Evolutionary conservation across 2,797 vertebrate genomes (phyloP).

Genomic region (Falco cherrug): DNA sequence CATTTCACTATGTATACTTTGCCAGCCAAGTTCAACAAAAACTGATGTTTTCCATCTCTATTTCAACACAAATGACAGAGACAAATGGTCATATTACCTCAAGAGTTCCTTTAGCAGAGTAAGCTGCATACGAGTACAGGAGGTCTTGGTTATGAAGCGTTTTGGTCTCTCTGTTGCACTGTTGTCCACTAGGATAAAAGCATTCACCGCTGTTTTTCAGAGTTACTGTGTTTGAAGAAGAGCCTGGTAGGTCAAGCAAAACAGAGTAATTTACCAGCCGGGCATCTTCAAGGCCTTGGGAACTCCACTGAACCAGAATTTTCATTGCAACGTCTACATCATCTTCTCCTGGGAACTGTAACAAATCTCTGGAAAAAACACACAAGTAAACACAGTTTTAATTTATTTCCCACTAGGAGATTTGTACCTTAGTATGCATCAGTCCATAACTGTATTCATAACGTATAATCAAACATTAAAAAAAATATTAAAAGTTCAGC

Average conservation of each 20-base stretch:
- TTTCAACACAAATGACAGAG: slow-evolving; percentile 72
- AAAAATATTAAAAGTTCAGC: no score
- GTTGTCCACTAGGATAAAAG: slow-evolving; percentile 86
- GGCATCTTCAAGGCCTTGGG: slow-evolving; percentile 87
- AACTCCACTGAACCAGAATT: slow-evolving; percentile 86
- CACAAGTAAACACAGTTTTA: background rate
- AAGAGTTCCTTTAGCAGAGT: slow-evolving; percentile 89
- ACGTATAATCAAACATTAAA: background rate
- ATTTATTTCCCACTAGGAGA: background rate
- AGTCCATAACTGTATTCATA: background rate
- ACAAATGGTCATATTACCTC: slow-evolving; percentile 83
- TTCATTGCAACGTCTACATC: slow-evolving; percentile 79
- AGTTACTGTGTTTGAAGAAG: slow-evolving; percentile 84
- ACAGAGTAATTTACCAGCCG: slow-evolving; percentile 88
- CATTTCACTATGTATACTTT: background rate
- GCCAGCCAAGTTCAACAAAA: slow-evolving; percentile 45
- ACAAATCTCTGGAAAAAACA: slow-evolving; percentile 77
- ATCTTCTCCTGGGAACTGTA: slow-evolving; percentile 73
- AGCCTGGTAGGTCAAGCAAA: slow-evolving; percentile 85
- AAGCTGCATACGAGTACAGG: slow-evolving; percentile 86
- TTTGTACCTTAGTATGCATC: background rate
- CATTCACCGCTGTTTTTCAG: slow-evolving; percentile 82
- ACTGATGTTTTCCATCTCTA: slow-evolving; percentile 34
- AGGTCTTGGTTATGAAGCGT: slow-evolving; percentile 65
- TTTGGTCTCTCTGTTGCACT: slow-evolving; percentile 77